These are phyloP conservation scores for Phengaris alcon DNA, from an alignment of 2,888 invertebrate species.

Conservation along the genomic window DNA sequence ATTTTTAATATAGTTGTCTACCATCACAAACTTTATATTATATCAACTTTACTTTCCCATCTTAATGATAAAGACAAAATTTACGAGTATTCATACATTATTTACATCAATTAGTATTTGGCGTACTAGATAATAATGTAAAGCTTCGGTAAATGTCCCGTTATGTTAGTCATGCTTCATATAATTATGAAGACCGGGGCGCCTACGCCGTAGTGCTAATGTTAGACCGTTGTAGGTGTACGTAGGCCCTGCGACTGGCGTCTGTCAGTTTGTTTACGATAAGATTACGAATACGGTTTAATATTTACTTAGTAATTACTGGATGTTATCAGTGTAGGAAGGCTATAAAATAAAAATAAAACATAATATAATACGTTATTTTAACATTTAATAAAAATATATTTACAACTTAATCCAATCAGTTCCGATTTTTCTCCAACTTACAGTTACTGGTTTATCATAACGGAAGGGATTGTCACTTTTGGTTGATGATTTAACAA, in stretches of 20 bases:
- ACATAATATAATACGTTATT: slow-evolving; percentile 26
- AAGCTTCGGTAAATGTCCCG: background rate
- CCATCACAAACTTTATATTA: background rate
- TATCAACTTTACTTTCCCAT: background rate
- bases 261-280: background rate
- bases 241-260: background rate
- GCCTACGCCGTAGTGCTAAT: slow-evolving; percentile 5
- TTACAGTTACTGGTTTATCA: slow-evolving; percentile 40
- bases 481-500: background rate
- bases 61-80: background rate
- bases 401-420: slow-evolving; percentile 73
- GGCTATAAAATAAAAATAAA: slow-evolving; percentile 1
- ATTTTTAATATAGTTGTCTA: background rate
- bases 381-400: slow-evolving; percentile 46
- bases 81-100: background rate
- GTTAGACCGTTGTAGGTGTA: background rate
- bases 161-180: background rate
- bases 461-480: background rate
- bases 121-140: background rate
- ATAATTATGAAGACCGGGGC: background rate
- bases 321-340: background rate
- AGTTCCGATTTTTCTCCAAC: slow-evolving; percentile 69
- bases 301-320: background rate
- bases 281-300: background rate
- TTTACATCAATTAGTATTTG: too few species aligned